phyloP scores from a whole-genome alignment of 2,888 invertebrate species.

The Keiferia lycopersicella region DNA sequence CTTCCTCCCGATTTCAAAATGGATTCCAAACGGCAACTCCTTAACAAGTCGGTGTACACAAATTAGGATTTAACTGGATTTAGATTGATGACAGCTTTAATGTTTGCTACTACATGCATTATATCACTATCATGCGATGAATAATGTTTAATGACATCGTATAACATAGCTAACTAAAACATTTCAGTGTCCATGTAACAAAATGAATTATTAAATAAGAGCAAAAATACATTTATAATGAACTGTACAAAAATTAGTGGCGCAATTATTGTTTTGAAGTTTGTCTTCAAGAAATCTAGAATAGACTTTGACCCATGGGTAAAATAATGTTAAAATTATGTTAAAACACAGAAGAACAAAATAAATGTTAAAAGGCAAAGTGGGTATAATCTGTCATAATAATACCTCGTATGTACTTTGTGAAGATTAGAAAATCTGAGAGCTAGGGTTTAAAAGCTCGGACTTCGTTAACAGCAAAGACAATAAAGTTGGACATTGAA shows the following conservation, averaged over 20 bases:
- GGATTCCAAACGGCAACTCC: conserved; percentile 4
- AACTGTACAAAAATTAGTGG: no score
- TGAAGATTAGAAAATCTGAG: neutral
- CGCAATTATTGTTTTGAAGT: no score
- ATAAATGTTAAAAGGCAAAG: no score
- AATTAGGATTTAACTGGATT: conserved; percentile 20
- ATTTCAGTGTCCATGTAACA: neutral
- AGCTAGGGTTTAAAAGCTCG: neutral
- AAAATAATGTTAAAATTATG: no score
- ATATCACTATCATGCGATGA: conserved; percentile 1
- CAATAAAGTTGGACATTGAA: conserved; percentile 3
- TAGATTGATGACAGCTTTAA: conserved; percentile 22
- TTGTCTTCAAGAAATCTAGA: no score
- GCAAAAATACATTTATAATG: no score
- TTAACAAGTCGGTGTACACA: conserved; percentile 12
- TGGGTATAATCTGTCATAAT: no score
- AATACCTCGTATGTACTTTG: neutral
- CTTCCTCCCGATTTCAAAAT: conserved; percentile 19
- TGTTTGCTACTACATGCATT: neutral
- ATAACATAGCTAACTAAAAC: neutral
- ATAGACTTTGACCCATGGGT: no score
- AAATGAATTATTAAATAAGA: neutral
- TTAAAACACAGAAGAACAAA: no score
- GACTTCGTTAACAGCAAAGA: neutral
- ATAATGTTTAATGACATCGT: neutral